These are phyloP conservation scores for Eudemis profundana DNA, from an alignment of 2,888 invertebrate genomes.

Conservation along the genomic window DNA sequence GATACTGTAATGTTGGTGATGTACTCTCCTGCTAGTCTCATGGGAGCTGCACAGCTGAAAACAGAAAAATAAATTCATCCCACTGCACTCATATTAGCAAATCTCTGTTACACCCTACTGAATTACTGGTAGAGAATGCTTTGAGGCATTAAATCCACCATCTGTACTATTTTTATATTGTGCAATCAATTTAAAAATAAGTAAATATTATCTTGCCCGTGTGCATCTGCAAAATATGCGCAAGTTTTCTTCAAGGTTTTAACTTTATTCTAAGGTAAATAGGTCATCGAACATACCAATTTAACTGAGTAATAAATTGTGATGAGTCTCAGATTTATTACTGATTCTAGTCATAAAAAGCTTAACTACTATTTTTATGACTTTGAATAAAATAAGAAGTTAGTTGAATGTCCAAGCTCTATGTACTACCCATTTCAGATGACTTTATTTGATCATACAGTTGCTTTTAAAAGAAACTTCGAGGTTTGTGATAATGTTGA, in stretches of 20 bases:
- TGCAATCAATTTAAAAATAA: too few species aligned
- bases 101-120: too few species aligned
- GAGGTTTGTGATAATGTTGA: too few species aligned
- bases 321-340: constrained; percentile 19
- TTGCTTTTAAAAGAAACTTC: too few species aligned
- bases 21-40: constrained; percentile 71
- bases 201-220: not conserved
- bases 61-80: too few species aligned
- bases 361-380: constrained; percentile 25
- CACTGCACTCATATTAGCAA: too few species aligned
- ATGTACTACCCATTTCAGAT: not conserved
- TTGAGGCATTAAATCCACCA: too few species aligned
- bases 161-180: too few species aligned
- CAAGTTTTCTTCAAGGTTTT: constrained; percentile 16
- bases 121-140: too few species aligned
- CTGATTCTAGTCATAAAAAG: constrained; percentile 22
- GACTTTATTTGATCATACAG: not conserved
- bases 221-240: not conserved
- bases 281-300: constrained; percentile 16
- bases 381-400: constrained; percentile 19
- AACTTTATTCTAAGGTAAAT: constrained; percentile 1
- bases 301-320: constrained; percentile 19
- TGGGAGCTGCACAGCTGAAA: constrained; percentile 80
- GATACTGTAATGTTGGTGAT: constrained; percentile 74
- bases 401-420: not conserved